Evolutionary conservation across 30 jellyfish, hydroid and myxozoan species (phyloP).

Genomic region (Hydractinia symbiolongicarpus): DNA sequence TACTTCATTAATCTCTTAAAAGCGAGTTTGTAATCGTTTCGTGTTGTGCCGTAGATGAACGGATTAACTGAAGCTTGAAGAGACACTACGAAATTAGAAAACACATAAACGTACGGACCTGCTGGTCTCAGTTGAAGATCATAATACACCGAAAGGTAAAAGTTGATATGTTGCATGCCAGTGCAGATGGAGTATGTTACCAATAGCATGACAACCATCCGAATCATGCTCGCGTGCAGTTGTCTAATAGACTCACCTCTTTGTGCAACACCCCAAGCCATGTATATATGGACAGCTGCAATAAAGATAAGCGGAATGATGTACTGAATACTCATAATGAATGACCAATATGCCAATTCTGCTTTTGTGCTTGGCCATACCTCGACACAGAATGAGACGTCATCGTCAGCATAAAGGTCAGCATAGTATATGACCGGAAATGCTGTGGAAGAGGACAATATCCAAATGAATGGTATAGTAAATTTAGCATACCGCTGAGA

Average conservation of each 20-base stretch:
- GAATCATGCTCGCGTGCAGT: constrained; percentile 32
- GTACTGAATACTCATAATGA: constrained; percentile 32
- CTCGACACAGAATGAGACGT: constrained; percentile 13
- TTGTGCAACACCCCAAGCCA: neutral
- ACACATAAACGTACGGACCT: constrained; percentile 32
- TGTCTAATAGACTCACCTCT: neutral
- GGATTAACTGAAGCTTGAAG: constrained; percentile 92
- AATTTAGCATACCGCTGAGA: constrained; percentile 22
- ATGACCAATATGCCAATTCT: constrained; percentile 17
- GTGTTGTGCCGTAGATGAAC: constrained; percentile 71
- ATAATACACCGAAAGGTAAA: neutral
- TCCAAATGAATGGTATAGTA: constrained; percentile 39
- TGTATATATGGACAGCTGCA: constrained; percentile 16
- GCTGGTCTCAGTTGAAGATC: neutral
- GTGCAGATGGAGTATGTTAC: constrained; percentile 31
- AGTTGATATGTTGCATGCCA: constrained; percentile 40
- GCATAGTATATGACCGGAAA: constrained; percentile 27
- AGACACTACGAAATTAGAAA: constrained; percentile 61
- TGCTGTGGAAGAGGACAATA: constrained; percentile 18
- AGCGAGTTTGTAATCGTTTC: constrained; percentile 78
- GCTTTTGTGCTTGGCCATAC: constrained; percentile 19
- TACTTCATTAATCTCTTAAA: constrained; percentile 42
- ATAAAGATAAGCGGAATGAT: constrained; percentile 14
- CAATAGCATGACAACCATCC: constrained; percentile 27
- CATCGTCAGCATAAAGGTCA: neutral